These are phyloP conservation scores for Ginglymostoma cirratum DNA, from an alignment of 2,113 vertebrate species.

Conservation along the genomic window DNA sequence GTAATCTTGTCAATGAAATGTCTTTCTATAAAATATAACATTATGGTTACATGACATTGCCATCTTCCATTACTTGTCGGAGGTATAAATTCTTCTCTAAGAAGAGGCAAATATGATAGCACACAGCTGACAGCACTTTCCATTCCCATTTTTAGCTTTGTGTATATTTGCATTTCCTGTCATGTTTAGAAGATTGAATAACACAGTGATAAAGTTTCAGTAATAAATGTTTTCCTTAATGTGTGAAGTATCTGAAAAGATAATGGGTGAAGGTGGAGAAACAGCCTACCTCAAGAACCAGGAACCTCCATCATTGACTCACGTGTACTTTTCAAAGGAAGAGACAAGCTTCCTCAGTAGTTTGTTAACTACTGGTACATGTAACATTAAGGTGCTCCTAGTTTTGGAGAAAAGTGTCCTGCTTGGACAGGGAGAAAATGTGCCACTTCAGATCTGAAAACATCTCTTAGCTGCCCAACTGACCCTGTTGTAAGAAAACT, in stretches of 20 bases:
- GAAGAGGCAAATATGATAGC: background rate
- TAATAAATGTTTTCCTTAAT: background rate
- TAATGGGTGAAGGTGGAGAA: background rate
- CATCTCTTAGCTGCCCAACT: background rate
- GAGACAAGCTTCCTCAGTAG: background rate
- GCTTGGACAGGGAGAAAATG: background rate
- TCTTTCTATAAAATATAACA: background rate
- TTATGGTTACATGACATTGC: background rate
- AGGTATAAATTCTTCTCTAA: conserved; percentile 1
- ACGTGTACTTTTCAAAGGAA: background rate
- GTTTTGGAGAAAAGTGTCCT: background rate
- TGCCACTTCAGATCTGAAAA: background rate
- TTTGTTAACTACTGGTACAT: background rate
- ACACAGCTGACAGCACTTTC: background rate
- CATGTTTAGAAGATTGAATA: background rate
- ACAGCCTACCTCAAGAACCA: background rate
- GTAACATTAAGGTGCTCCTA: background rate
- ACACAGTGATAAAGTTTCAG: background rate
- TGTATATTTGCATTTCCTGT: background rate
- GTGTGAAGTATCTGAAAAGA: background rate
- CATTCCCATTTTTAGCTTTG: background rate
- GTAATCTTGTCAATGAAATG: background rate
- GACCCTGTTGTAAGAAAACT: background rate
- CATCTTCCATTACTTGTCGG: background rate
- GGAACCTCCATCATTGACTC: background rate